Conservation (phyloP, 2,888 invertebrate species). For the Stenolophus ochropezus region DNA sequence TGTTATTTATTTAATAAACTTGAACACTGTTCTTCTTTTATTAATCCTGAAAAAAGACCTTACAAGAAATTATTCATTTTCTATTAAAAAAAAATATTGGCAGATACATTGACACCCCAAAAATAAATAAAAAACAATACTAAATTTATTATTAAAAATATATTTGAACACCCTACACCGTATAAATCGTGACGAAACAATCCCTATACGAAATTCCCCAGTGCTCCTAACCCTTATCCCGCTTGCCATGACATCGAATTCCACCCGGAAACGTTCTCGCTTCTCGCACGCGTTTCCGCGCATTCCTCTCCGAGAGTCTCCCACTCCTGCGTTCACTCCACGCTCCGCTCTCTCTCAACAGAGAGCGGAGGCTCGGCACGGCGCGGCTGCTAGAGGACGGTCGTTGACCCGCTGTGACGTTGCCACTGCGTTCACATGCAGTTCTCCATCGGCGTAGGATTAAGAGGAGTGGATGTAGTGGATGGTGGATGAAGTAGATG, state of each 20-base stretch:
- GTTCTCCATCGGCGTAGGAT: neutral
- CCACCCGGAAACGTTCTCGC: neutral
- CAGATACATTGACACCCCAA: too few species aligned
- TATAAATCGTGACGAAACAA: neutral
- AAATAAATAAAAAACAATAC: too few species aligned
- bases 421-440: slow-evolving; percentile 40
- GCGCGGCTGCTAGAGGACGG: slow-evolving; percentile 56
- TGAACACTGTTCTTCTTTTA: too few species aligned
- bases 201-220: neutral
- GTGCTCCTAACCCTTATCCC: neutral
- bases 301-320: slow-evolving; percentile 19
- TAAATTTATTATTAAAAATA: too few species aligned
- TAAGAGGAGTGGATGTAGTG: neutral
- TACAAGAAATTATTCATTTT: too few species aligned
- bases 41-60: too few species aligned
- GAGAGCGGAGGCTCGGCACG: slow-evolving; percentile 43
- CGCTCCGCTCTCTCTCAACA: slow-evolving; percentile 15
- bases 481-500: too few species aligned
- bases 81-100: too few species aligned
- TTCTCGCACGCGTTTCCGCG: slow-evolving; percentile 27
- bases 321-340: neutral
- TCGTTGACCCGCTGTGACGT: slow-evolving; percentile 50
- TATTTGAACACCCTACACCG: too few species aligned
- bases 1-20: too few species aligned
- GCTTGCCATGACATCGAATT: slow-evolving; percentile 19